A percentile compares a stretch with the other conserved stretches of the same genome.
Evolutionary conservation across 2,797 vertebrate genomes (phyloP).

Genomic region (Microctenopoma stevenorrisi): DNA sequence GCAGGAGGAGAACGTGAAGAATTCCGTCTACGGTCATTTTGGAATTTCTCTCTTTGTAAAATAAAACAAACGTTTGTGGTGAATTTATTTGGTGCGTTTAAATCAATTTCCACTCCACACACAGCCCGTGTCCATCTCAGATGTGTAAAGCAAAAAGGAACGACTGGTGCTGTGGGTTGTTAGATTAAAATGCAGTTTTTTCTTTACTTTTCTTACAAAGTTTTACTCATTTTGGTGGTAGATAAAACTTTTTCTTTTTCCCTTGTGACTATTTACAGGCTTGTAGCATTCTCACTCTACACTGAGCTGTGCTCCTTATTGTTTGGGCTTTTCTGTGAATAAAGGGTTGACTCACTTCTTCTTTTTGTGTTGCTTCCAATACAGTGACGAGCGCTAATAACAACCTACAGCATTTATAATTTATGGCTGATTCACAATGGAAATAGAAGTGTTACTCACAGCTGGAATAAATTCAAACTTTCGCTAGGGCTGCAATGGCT

Average conservation of each 20-base stretch:
- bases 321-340: constrained; percentile 66
- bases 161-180: neutral
- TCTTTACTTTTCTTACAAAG: constrained; percentile 18
- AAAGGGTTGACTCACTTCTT: constrained; percentile 53
- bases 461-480: neutral
- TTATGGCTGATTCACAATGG: constrained; percentile 11
- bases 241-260: constrained; percentile 28
- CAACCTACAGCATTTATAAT: constrained; percentile 1
- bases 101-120: neutral
- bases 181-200: constrained; percentile 29
- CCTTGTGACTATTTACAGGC: constrained; percentile 30
- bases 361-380: neutral
- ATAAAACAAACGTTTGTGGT: too few relatives aligned
- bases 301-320: constrained; percentile 46
- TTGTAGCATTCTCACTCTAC: constrained; percentile 64
- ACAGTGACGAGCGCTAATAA: neutral
- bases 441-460: constrained; percentile 8
- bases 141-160: constrained; percentile 9
- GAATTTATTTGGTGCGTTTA: too few relatives aligned
- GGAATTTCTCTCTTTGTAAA: neutral
- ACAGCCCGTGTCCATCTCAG: constrained; percentile 17
- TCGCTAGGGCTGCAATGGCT: neutral
- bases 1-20: neutral
- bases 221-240: constrained; percentile 18
- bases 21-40: neutral